Percentiles rank a stretch among this genome's conserved stretches.
These are phyloP conservation scores for Glaucomys volans DNA, from an alignment of 2,113 vertebrate species.

Conservation along the genomic window DNA sequence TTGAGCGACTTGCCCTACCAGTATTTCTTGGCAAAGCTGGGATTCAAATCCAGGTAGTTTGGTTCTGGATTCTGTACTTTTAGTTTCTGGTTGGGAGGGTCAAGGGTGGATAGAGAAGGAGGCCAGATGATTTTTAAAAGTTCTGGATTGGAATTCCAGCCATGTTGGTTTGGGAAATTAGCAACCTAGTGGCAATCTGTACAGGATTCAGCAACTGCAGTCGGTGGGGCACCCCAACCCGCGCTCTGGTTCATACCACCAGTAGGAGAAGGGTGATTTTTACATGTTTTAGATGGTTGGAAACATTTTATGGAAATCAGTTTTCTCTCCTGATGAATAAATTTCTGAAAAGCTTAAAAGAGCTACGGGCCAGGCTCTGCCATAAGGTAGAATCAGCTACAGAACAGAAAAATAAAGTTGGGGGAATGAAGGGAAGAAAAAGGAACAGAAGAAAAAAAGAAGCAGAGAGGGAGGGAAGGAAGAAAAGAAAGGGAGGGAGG, in stretches of 20 bases:
- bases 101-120: background rate
- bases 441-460: background rate
- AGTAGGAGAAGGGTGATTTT: background rate
- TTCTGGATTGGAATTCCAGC: background rate
- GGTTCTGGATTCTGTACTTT: background rate
- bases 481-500: too few species aligned
- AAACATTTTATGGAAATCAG: background rate
- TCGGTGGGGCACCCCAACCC: background rate
- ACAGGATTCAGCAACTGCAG: too few species aligned
- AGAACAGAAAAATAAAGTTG: accelerated
- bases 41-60: background rate
- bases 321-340: background rate
- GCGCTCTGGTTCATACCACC: background rate
- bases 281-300: background rate
- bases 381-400: background rate
- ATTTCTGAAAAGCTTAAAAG: background rate
- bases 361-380: background rate
- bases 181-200: background rate
- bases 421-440: accelerated
- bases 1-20: background rate
- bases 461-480: background rate
- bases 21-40: background rate
- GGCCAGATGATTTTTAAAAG: background rate
- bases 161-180: background rate
- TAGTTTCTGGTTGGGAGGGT: background rate